These are phyloP conservation scores for Sebastiscus tertius DNA, from an alignment of 2,797 vertebrate species.

Conservation along the genomic window DNA sequence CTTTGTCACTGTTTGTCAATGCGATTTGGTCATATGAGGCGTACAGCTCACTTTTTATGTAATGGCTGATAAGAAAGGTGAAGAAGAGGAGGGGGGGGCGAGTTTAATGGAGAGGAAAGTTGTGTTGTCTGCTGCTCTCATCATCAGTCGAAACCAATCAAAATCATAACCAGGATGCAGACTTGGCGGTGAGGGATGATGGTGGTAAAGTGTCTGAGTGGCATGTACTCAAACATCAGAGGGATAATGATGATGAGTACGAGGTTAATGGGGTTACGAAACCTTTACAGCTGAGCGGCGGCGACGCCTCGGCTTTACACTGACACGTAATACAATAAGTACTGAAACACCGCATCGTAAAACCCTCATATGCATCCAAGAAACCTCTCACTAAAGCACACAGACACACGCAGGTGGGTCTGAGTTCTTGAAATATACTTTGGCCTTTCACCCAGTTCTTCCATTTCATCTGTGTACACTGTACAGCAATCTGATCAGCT, in stretches of 20 bases:
- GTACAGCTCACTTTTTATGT: constrained; percentile 61
- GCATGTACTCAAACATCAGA: neutral
- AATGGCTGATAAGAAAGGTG: constrained; percentile 42
- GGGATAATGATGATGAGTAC: neutral
- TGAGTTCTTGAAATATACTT: neutral
- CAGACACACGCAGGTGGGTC: neutral
- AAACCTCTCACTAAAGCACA: neutral
- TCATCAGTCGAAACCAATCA: neutral
- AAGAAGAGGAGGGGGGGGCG: neutral
- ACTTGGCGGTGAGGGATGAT: neutral
- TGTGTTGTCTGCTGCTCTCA: neutral
- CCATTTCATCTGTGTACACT: constrained; percentile 2
- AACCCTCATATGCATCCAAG: neutral
- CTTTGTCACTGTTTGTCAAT: constrained; percentile 71
- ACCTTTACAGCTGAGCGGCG: neutral
- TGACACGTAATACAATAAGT: neutral
- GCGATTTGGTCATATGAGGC: constrained; percentile 67
- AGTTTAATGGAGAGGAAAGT: constrained; percentile 1
- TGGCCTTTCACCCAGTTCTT: constrained; percentile 29
- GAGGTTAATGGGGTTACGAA: constrained; percentile 20
- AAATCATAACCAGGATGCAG: neutral
- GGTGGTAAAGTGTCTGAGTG: neutral
- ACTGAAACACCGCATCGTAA: neutral
- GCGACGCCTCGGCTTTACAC: neutral
- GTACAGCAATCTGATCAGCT: constrained; percentile 36